Evolutionary conservation across 2,113 vertebrate species (phyloP).

Genomic region (Odontesthes bonariensis): DNA sequence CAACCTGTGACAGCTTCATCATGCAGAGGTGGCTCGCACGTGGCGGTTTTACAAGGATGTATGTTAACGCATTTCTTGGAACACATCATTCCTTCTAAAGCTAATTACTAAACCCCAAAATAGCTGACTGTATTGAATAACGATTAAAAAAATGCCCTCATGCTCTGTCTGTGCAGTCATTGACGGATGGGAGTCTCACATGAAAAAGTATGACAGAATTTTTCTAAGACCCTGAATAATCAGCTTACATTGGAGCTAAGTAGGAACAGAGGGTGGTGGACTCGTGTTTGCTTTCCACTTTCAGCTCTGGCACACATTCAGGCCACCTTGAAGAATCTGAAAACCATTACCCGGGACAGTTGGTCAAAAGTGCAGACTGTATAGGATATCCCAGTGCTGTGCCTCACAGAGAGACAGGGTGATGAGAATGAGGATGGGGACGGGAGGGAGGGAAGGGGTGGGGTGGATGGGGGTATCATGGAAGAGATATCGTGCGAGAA

Average conservation of each 20-base stretch:
- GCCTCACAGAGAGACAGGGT: slow-evolving; percentile 50
- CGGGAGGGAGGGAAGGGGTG: slow-evolving; percentile 30
- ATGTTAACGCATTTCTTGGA: slow-evolving; percentile 26
- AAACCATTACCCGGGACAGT: slow-evolving; percentile 73
- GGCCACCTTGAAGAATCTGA: slow-evolving; percentile 81
- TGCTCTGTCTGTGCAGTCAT: slow-evolving; percentile 31
- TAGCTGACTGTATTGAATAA: slow-evolving; percentile 48
- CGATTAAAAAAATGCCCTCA: slow-evolving; percentile 53
- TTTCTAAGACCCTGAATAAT: slow-evolving; percentile 73
- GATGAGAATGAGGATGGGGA: slow-evolving; percentile 49
- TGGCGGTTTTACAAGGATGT: slow-evolving; percentile 17
- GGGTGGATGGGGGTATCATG: slow-evolving; percentile 49
- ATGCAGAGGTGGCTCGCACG: slow-evolving; percentile 17
- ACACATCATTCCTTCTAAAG: slow-evolving; percentile 2
- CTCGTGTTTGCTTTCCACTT: slow-evolving; percentile 79
- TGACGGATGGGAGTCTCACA: slow-evolving; percentile 46
- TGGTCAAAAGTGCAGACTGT: slow-evolving; percentile 77
- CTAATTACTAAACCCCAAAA: slow-evolving; percentile 24
- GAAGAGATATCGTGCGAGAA: slow-evolving; percentile 74
- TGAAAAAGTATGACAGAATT: slow-evolving; percentile 69
- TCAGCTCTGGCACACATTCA: slow-evolving; percentile 70
- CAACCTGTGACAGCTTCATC: slow-evolving; percentile 26
- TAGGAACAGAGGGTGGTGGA: slow-evolving; percentile 76
- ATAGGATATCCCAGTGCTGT: slow-evolving; percentile 62
- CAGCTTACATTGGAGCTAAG: slow-evolving; percentile 77